A percentile compares a stretch with the other conserved stretches of the same genome.
phyloP scores from a whole-genome alignment of 1,140 invertebrate species.

The Heliothis subflexa region DNA sequence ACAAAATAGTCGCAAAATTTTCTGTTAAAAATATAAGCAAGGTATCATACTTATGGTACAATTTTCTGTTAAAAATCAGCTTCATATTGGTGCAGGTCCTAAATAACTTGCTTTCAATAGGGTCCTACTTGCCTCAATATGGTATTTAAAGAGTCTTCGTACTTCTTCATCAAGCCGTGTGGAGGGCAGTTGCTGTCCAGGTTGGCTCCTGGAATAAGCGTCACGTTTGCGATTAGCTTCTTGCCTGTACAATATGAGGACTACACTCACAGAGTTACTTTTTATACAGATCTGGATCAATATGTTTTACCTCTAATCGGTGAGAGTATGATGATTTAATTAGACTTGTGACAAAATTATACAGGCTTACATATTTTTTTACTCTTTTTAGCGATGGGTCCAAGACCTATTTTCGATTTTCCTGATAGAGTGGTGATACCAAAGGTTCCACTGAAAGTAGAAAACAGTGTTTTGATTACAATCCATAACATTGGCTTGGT shows the following conservation, averaged over 20 bases:
- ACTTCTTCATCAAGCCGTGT: slow-evolving; percentile 72
- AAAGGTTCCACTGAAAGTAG: slow-evolving; percentile 71
- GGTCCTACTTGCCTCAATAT: slow-evolving; percentile 71
- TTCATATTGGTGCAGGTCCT: background rate
- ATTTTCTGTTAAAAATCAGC: slow-evolving; percentile 15
- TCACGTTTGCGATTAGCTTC: slow-evolving; percentile 73
- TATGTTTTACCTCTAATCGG: slow-evolving; percentile 76
- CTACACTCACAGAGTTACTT: slow-evolving; percentile 74
- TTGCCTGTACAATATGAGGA: slow-evolving; percentile 71
- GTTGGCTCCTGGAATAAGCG: slow-evolving; percentile 77
- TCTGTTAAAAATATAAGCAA: slow-evolving; percentile 79
- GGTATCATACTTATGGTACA: slow-evolving; percentile 53
- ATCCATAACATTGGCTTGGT: slow-evolving; percentile 70
- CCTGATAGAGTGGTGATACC: slow-evolving; percentile 71
- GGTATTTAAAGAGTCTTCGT: slow-evolving; percentile 76
- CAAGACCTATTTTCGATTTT: slow-evolving; percentile 74
- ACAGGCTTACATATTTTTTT: no score
- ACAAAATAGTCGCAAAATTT: slow-evolving; percentile 76
- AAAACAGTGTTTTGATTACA: slow-evolving; percentile 61
- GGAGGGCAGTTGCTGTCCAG: slow-evolving; percentile 68
- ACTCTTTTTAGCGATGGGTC: slow-evolving; percentile 69
- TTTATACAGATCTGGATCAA: slow-evolving; percentile 76
- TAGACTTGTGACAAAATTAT: background rate
- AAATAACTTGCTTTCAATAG: slow-evolving; percentile 52
- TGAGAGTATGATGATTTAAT: slow-evolving; percentile 50